Evolutionary conservation across 2,888 invertebrate genomes (phyloP), one percentile per base, ranked within the genome.

Genomic region (Seira sanloemensis): DNA sequence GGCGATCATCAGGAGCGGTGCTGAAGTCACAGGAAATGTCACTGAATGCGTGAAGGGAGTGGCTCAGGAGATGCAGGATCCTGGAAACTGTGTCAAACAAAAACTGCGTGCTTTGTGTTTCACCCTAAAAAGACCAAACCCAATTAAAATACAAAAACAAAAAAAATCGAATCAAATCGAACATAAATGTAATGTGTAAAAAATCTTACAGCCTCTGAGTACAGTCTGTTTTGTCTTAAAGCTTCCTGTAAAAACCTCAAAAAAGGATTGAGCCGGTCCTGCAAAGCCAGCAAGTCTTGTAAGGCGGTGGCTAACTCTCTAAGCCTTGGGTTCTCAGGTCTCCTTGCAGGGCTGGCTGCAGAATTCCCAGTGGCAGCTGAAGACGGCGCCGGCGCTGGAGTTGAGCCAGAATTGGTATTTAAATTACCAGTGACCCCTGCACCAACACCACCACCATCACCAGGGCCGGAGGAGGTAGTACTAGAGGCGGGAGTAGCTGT

Each of bases 41-140:
- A 90, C 97, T 97, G 68, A 97, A 92, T 0, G 96, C 95, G 90
- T 98, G 98, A 91, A 96, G 96, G 0, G 96, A 95, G 90, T 98
- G 98, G 1, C 97, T 94, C 89, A 98, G 92, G 88, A 94, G 95
- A 91, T 98, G 98, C 90, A 97, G 92, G 24, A 95, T 93, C 91
- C 96, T 96, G 0, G 96, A 94, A 0, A 96, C 94, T 75, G 95
- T 92, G 90, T 95, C 95, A 86, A 95, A 94, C 58, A 94, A 92
- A 16, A 94, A 93, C 91, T 96, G 96, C 1, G 93, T 93, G 65
- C 89, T 86, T 62, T 78, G 89, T 25, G 87, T 66, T 80, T 86
- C 88, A 19, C 82, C 86, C 88, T 88, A 69, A 16, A 68, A 67
- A 66, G 58, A 7, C 19, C 62, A 21, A 19, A 21, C 62, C n/a